Percentiles rank a stretch among this genome's conserved stretches.
Evolutionary conservation across 1,140 invertebrate species (phyloP).

Genomic region (Drosophila jambulina): DNA sequence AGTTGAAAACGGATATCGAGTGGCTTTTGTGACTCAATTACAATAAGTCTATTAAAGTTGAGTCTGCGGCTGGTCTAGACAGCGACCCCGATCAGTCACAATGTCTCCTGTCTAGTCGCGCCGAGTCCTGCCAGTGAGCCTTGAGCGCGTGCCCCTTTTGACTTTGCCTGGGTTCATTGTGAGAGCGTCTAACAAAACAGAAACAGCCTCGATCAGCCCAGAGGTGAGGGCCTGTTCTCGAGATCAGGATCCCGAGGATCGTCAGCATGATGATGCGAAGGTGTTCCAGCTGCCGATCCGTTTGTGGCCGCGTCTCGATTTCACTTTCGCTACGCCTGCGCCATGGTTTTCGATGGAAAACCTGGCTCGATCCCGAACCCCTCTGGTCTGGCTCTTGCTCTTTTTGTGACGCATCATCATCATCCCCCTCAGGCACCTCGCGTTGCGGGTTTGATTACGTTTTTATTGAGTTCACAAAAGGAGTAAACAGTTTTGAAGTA

Average conservation of each 20-base stretch:
- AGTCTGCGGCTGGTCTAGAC: conserved; percentile 73
- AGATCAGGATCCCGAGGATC: conserved; percentile 8
- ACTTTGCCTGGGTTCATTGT: conserved; percentile 60
- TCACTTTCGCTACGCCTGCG: conserved; percentile 78
- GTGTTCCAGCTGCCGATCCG: conserved; percentile 75
- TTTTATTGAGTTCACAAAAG: conserved; percentile 72
- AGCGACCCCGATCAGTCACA: conserved; percentile 64
- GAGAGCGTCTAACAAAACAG: conserved; percentile 63
- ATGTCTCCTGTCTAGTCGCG: conserved; percentile 45
- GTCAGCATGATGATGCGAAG: conserved; percentile 57
- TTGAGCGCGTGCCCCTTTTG: conserved; percentile 75
- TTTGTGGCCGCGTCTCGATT: conserved; percentile 68
- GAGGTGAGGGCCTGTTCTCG: conserved; percentile 24
- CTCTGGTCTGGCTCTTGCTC: conserved; percentile 30
- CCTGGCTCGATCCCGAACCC: conserved; percentile 30
- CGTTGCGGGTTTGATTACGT: conserved; percentile 78
- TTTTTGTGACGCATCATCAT: conserved; percentile 66
- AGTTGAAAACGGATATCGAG: conserved; percentile 70
- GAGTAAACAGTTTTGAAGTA: conserved; percentile 83
- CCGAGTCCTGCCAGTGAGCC: conserved; percentile 12
- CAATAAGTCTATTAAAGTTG: conserved; percentile 82
- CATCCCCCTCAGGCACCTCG: conserved; percentile 21
- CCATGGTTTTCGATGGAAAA: conserved; percentile 72
- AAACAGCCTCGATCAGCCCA: conserved; percentile 12
- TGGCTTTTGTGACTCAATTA: conserved; percentile 83